Evolutionary conservation across 2,797 vertebrate species (phyloP).

Genomic region (Dipus sagitta): DNA sequence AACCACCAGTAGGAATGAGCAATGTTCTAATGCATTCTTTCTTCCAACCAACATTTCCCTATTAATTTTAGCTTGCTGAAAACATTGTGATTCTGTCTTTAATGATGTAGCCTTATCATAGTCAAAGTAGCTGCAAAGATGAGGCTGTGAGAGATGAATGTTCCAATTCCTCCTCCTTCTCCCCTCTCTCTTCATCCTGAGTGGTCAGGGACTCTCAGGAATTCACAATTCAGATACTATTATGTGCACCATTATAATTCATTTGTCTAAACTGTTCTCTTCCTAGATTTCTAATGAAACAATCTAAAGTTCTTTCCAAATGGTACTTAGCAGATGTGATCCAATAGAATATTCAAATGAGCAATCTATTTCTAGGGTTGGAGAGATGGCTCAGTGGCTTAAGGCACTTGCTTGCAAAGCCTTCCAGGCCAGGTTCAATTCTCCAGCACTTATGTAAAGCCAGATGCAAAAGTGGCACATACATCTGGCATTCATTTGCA

Average conservation of each 20-base stretch:
- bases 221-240: background rate
- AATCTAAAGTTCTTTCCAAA: slow-evolving; percentile 51
- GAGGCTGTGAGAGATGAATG: background rate
- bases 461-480: too few relatives aligned
- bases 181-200: too few relatives aligned
- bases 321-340: background rate
- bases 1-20: slow-evolving; percentile 23
- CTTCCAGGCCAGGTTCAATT: too few relatives aligned
- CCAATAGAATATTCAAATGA: background rate
- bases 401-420: too few relatives aligned
- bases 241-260: background rate
- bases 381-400: too few relatives aligned
- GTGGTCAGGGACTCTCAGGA: too few relatives aligned
- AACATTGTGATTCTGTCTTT: background rate
- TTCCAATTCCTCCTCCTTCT: background rate
- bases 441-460: too few relatives aligned
- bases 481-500: too few relatives aligned
- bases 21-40: slow-evolving; percentile 40
- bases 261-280: slow-evolving; percentile 9
- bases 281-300: slow-evolving; percentile 16
- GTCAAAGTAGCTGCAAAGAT: slow-evolving; percentile 37
- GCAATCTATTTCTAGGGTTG: background rate
- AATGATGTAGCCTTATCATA: slow-evolving; percentile 32
- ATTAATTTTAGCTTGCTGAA: slow-evolving; percentile 52
- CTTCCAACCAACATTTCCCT: slow-evolving; percentile 39